Evolutionary conservation across 2,113 vertebrate species (phyloP).

Genomic region (Chaetodon trifascialis): DNA sequence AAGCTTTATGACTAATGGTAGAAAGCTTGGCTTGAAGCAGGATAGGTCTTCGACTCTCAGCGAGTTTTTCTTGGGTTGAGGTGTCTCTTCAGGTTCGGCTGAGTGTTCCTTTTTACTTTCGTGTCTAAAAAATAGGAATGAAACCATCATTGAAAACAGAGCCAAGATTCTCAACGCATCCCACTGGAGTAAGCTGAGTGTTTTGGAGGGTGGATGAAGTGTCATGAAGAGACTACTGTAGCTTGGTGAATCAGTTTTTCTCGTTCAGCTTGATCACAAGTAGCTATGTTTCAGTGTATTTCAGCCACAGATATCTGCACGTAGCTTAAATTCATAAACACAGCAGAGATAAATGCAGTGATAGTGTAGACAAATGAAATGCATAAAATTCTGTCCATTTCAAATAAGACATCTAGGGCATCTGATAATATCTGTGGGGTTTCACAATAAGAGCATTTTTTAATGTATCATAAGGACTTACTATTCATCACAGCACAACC

Average conservation of each 20-base stretch:
- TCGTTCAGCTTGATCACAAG: neutral
- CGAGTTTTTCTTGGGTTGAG: neutral
- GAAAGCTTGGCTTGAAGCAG: neutral
- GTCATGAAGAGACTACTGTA: neutral
- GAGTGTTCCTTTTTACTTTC: slow-evolving; percentile 1
- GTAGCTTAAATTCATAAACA: neutral
- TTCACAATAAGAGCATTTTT: neutral
- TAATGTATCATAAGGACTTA: neutral
- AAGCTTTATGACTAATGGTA: neutral
- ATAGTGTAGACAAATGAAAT: neutral
- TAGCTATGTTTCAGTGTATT: neutral
- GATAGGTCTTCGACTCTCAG: neutral
- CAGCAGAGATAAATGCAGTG: neutral
- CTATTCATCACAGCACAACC: neutral
- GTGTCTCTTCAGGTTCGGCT: slow-evolving; percentile 8
- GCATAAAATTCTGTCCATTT: neutral
- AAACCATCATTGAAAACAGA: slow-evolving; percentile 16
- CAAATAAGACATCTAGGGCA: neutral
- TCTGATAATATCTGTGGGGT: neutral
- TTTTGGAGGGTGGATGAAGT: slow-evolving; percentile 26
- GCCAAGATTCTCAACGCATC: slow-evolving; percentile 26
- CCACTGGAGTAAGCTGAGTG: slow-evolving; percentile 4
- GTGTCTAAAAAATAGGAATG: slow-evolving; percentile 15
- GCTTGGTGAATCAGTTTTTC: neutral
- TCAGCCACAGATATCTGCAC: neutral